Evolutionary conservation across 2,797 vertebrate species (phyloP).

Genomic region (Scolopax rusticola): DNA sequence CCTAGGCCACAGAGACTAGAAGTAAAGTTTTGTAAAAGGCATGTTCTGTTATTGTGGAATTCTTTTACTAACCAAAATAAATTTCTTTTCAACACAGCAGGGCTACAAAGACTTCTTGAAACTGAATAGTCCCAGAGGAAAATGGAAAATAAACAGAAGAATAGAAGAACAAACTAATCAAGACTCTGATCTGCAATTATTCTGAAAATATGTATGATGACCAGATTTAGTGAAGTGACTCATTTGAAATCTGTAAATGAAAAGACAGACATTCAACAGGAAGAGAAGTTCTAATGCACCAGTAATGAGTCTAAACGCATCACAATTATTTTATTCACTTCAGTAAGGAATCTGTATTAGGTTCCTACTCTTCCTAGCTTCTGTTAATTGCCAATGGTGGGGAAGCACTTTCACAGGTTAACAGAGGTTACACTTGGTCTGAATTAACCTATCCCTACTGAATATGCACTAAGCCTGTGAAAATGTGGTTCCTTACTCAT

Average conservation of each 20-base stretch:
- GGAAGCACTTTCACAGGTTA: neutral
- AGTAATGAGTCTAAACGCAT: neutral
- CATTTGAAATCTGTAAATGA: neutral
- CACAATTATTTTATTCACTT: neutral
- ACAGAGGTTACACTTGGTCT: neutral
- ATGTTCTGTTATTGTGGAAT: neutral
- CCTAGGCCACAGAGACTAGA: neutral
- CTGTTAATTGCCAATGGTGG: neutral
- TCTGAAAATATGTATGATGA: neutral
- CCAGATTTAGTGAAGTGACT: neutral
- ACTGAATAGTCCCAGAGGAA: neutral
- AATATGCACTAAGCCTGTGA: neutral
- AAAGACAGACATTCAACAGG: neutral
- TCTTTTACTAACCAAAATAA: neutral
- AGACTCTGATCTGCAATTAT: neutral
- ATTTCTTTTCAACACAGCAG: neutral
- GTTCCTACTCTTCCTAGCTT: neutral
- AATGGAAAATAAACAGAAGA: neutral
- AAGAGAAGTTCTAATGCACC: neutral
- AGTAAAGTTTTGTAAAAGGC: neutral
- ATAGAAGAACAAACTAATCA: neutral
- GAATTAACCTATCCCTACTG: neutral
- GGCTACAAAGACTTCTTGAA: neutral
- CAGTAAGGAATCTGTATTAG: neutral
- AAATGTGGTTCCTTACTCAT: neutral